phyloP scores from a whole-genome alignment of 2,888 invertebrate genomes.

The Anorthoa munda region DNA sequence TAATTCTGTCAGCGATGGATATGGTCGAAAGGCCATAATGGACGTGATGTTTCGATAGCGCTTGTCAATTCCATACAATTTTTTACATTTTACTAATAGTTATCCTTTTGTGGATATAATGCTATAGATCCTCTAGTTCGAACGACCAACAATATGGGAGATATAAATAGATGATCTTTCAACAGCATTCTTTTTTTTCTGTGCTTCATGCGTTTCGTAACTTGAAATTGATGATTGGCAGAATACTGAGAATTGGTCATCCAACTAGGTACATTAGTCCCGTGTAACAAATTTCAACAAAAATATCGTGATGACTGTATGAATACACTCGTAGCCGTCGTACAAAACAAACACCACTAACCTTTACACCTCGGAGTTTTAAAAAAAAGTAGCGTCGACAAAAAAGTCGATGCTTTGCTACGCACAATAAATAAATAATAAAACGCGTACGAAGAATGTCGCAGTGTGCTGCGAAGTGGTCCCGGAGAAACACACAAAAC shows the following conservation, averaged over 20 bases:
- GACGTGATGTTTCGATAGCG: too few species aligned
- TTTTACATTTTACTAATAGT: too few species aligned
- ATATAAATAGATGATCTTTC: not conserved
- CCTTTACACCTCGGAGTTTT: constrained; percentile 74
- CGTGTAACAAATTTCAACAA: constrained; percentile 51
- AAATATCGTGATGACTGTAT: constrained; percentile 66
- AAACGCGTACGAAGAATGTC: constrained; percentile 78
- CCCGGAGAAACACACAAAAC: constrained; percentile 70
- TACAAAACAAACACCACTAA: constrained; percentile 74
- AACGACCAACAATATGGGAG: not conserved
- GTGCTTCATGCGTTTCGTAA: constrained; percentile 23
- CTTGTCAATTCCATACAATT: too few species aligned
- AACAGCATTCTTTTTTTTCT: not conserved
- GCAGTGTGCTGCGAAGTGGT: constrained; percentile 83
- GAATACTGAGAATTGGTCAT: constrained; percentile 38
- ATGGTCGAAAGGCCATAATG: too few species aligned
- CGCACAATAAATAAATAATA: constrained; percentile 75
- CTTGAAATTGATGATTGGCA: constrained; percentile 2
- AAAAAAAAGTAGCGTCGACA: constrained; percentile 76
- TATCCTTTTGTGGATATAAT: too few species aligned
- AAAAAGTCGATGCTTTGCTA: constrained; percentile 67
- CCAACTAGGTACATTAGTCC: constrained; percentile 44
- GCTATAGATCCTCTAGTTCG: not conserved
- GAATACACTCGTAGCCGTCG: constrained; percentile 61
- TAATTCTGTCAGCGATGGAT: too few species aligned